phyloP scores from a whole-genome alignment of 2,888 invertebrate species.

The Cryptophagus acutangulus region DNA sequence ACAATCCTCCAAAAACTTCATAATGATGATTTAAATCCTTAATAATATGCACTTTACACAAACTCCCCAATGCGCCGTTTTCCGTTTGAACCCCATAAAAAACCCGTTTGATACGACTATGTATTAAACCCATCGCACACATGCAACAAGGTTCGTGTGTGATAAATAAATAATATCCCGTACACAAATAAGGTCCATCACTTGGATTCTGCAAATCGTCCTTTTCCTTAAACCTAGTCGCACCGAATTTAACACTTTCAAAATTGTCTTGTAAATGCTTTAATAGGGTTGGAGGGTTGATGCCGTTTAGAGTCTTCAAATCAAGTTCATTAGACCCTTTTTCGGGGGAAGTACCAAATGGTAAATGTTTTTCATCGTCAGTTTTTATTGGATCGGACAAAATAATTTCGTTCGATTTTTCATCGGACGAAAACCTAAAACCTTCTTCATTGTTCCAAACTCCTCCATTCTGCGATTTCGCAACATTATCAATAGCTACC shows the following conservation, averaged over 20 bases:
- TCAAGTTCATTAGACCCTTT: constrained; percentile 1
- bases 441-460: constrained; percentile 60
- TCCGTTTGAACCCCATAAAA: constrained; percentile 62
- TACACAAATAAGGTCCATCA: constrained; percentile 75
- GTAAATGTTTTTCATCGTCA: too few species aligned
- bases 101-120: constrained; percentile 78
- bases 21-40: constrained; percentile 85
- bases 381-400: too few species aligned
- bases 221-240: constrained; percentile 45
- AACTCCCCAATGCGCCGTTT: constrained; percentile 68
- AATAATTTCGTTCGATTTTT: too few species aligned
- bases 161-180: constrained; percentile 80
- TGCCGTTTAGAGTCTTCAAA: constrained; percentile 42
- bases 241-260: constrained; percentile 42
- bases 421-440: not conserved
- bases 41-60: constrained; percentile 70
- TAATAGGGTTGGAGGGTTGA: constrained; percentile 46
- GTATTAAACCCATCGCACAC: constrained; percentile 93
- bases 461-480: constrained; percentile 76
- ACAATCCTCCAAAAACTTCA: constrained; percentile 71
- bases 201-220: constrained; percentile 39
- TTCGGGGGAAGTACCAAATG: not conserved
- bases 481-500: constrained; percentile 81
- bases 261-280: constrained; percentile 25
- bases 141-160: constrained; percentile 87